Base-by-base conservation (phyloP, 2,113 vertebrate genomes). In the Paratilapia polleni region DNA sequence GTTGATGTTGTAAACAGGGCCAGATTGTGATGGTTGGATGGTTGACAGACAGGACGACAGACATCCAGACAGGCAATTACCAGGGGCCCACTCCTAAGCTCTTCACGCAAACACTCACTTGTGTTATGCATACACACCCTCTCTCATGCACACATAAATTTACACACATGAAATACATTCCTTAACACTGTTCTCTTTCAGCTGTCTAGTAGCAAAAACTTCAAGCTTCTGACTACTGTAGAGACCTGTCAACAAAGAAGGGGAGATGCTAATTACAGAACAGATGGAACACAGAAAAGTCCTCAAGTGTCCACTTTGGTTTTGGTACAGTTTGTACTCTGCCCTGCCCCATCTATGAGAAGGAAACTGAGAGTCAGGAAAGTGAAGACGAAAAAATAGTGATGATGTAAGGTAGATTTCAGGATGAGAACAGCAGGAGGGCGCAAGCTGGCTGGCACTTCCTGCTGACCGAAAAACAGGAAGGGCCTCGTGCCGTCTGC, bases 21-120 rank as follows among this genome's bases (percentile, higher is more conserved):
- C 54, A 28, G 76, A 59, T 73, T 89, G 81, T 60, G 88, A 86
- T 70, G 75, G 81, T 38, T 88, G 87, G 77, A 78, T 54, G 31
- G 78, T 26, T 85, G 88, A 91, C 84, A 78, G 78, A 78, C 90
- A 63, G 61, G 43, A 84, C 4, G 26, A 89, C 88, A 86, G 88
- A 93, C 87, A 87, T 83, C 85, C 80, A 93, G 85, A 88, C 83
- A 87, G 78, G 79, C 70, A 92, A 90, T 91, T 91, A 93, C 77
- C 31, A 41, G 77, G 68, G 80, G 77, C 87, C 82, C 78, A 64
- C 76, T 79, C 52, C 77, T 66, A 54, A 87, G 49, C 56, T 52
- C 61, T 83, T 70, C 41, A 77, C 10, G 20, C 86, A 85, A 77
- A 87, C 77, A 83, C 66, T 52, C 82, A 85, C 61, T 70, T 78